phyloP scores from a whole-genome alignment of 2,113 vertebrate genomes.

The Pseudolaguvia tuberculata region DNA sequence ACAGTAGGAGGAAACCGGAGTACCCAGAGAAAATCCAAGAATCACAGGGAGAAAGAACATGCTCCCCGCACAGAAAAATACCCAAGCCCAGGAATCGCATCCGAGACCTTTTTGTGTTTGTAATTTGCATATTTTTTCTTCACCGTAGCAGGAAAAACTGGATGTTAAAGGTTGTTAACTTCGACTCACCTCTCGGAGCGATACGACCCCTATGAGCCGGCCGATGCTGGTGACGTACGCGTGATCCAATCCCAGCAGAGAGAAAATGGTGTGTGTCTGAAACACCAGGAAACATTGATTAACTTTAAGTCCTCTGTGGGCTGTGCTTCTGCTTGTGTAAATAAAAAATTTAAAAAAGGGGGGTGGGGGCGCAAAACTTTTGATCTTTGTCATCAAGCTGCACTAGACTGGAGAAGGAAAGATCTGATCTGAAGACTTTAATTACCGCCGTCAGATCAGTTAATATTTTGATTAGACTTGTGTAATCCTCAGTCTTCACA shows the following conservation, averaged over 20 bases:
- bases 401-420: background rate
- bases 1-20: too few relatives aligned
- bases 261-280: constrained; percentile 96
- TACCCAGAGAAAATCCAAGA: too few relatives aligned
- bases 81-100: too few relatives aligned
- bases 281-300: background rate
- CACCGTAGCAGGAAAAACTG: background rate
- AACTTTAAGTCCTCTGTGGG: background rate
- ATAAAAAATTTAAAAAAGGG: too few relatives aligned
- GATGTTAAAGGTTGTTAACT: too few relatives aligned
- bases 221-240: constrained; percentile 97
- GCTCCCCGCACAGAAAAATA: too few relatives aligned
- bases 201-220: constrained; percentile 90
- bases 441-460: constrained; percentile 9
- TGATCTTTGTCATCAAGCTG: background rate
- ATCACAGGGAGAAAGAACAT: too few relatives aligned
- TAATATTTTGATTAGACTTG: constrained; percentile 26
- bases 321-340: background rate
- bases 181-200: constrained; percentile 84
- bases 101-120: too few relatives aligned
- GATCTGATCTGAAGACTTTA: background rate
- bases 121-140: too few relatives aligned
- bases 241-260: constrained; percentile 89
- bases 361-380: background rate
- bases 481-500: background rate